Conservation (phyloP, 2,113 vertebrate genomes). For the Syngnathoides biaculeatus region DNA sequence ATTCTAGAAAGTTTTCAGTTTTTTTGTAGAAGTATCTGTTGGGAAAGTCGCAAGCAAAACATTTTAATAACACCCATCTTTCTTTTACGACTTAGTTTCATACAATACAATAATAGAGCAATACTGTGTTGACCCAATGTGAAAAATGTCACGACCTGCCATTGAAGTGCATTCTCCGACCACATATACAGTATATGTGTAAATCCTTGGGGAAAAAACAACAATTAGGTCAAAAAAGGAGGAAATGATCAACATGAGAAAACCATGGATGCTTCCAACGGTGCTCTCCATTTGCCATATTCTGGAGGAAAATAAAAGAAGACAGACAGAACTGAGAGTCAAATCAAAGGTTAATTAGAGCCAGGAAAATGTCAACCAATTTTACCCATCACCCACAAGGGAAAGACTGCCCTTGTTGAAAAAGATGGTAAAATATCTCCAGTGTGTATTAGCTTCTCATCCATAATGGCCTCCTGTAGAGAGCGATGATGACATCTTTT, state of each 20-base stretch:
- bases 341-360: conserved; percentile 78
- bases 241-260: conserved; percentile 51
- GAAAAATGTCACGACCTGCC: conserved; percentile 42
- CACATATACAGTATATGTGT: conserved; percentile 21
- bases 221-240: conserved; percentile 46
- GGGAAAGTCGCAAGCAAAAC: conserved; percentile 22
- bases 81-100: conserved; percentile 31
- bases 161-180: conserved; percentile 37
- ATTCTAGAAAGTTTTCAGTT: not conserved
- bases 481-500: conserved; percentile 70
- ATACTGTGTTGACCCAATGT: conserved; percentile 4
- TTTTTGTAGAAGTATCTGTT: conserved; percentile 4
- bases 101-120: conserved; percentile 20
- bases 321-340: conserved; percentile 72
- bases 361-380: conserved; percentile 74
- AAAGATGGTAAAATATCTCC: conserved; percentile 56
- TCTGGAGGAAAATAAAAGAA: conserved; percentile 65
- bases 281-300: conserved; percentile 37
- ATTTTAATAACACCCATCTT: conserved; percentile 23
- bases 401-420: conserved; percentile 61
- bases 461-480: conserved; percentile 69
- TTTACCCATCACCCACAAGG: conserved; percentile 70
- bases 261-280: conserved; percentile 40
- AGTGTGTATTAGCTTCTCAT: conserved; percentile 57
- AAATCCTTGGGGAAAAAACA: conserved; percentile 50